These are phyloP conservation scores for Apis florea DNA, from an alignment of 1,140 invertebrate species.

Conservation along the genomic window DNA sequence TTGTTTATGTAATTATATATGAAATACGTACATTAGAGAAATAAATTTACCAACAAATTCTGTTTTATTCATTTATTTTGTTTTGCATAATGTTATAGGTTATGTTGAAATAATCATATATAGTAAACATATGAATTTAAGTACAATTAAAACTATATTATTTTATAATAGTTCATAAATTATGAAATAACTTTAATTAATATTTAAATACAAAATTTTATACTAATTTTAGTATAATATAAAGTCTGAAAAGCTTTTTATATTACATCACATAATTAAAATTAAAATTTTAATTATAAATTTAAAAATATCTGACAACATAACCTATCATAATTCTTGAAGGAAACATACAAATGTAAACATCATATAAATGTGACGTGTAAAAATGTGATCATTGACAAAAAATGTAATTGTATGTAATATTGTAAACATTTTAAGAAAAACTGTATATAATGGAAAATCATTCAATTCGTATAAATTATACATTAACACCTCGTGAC, in stretches of 20 bases:
- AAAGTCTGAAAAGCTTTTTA: background rate
- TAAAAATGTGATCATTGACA: conserved; percentile 52
- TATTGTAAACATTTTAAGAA: conserved; percentile 30
- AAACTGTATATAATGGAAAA: conserved; percentile 68
- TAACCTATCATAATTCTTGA: conserved; percentile 27
- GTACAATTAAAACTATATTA: background rate
- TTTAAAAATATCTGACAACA: background rate
- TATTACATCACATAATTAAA: background rate
- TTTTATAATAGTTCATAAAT: background rate
- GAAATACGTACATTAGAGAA: background rate
- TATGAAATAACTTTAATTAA: conserved; percentile 6
- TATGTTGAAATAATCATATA: background rate
- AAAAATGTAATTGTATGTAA: conserved; percentile 8
- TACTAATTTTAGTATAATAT: background rate
- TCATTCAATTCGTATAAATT: conserved; percentile 67
- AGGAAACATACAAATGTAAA: conserved; percentile 13
- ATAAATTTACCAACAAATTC: background rate
- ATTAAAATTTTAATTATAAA: background rate
- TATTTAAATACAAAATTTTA: background rate
- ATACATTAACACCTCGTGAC: conserved; percentile 68
- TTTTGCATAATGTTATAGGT: background rate
- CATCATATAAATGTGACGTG: background rate
- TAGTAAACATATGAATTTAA: background rate
- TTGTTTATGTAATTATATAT: background rate
- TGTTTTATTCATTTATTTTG: background rate